Conservation (phyloP, 2,888 invertebrate species). For the Catocala fraxini region DNA sequence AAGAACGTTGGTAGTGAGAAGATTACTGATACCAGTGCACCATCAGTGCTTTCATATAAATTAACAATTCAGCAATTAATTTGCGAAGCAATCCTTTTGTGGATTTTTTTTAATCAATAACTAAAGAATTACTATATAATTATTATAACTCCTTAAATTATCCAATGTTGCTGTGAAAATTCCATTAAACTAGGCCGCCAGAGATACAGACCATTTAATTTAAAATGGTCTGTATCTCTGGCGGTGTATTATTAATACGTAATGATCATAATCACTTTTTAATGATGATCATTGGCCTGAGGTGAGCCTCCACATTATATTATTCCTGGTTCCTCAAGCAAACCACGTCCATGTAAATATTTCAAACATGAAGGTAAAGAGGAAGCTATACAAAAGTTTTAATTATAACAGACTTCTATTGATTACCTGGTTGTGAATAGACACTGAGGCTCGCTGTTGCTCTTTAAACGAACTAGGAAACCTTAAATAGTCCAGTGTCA, state of each 20-base stretch:
- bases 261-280: conserved; percentile 59
- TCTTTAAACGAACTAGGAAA: too few relatives aligned
- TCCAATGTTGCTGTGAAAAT: conserved; percentile 2
- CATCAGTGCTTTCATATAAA: too few relatives aligned
- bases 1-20: too few relatives aligned
- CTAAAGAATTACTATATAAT: neutral
- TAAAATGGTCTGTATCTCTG: conserved; percentile 14
- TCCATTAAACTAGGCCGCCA: conserved; percentile 28
- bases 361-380: conserved; percentile 26
- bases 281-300: conserved; percentile 61
- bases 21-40: too few relatives aligned
- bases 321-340: conserved; percentile 48
- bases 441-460: too few relatives aligned
- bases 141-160: conserved; percentile 2
- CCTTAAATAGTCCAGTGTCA: too few relatives aligned
- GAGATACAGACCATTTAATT: too few relatives aligned
- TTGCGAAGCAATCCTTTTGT: neutral
- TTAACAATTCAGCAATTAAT: neutral
- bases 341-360: conserved; percentile 21
- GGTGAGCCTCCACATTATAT: conserved; percentile 53
- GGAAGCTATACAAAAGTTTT: neutral
- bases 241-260: conserved; percentile 46
- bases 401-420: too few relatives aligned
- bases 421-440: too few relatives aligned
- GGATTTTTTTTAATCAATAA: neutral